Base-by-base conservation (phyloP, 2,888 invertebrate genomes). In the Xylocampa areola region DNA sequence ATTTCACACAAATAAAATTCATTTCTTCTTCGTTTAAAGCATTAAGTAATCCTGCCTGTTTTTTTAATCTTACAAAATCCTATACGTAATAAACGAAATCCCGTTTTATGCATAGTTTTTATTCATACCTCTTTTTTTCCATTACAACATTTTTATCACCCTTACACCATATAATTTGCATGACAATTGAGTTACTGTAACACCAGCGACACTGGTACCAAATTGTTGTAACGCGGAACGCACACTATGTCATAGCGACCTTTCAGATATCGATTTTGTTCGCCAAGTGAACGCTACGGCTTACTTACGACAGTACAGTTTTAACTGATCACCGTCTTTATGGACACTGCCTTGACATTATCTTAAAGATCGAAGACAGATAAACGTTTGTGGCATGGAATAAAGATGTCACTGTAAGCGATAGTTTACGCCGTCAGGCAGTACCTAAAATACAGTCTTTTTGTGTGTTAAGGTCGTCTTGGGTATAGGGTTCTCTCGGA, bases 251-350 rank as follows among this genome's bases (percentile, higher is more conserved):
- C 52, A 44, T 35, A 27, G 19, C 60, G 63, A 61, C 70, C 65
- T 73, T 70, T 61, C 32, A 19, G 11, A 33, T 71, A 73, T 73
- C 43, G 75, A 75, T 73, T 75, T 59, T 58, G 45, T 72, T 41
- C 49, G 63, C 45, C 53, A 57, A 65, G 49, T 59, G 35, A 53
- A 67, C 57, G 36, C 44, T 44, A 11, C 23, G 39, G 52, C 48
- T n/a, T n/a, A n/a, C 8, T 67, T 63, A 45, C 65, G 65, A 61
- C 51, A 59, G 25, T 35, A 50, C 30, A 21, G 37, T 52, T 49
- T 57, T 40, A 68, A 62, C 67, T 68, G 68, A 71, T 68, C 68
- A 48, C 66, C 35, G 47, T 45, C 60, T 66, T 53, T 68, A 55
- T 52, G 14, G 29, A 48, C 37, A 21, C 36, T 59, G 36, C 50